A percentile compares a stretch with the other conserved stretches of the same genome.
phyloP scores from a whole-genome alignment of 2,113 vertebrate species.

The Polyodon spathula region DNA sequence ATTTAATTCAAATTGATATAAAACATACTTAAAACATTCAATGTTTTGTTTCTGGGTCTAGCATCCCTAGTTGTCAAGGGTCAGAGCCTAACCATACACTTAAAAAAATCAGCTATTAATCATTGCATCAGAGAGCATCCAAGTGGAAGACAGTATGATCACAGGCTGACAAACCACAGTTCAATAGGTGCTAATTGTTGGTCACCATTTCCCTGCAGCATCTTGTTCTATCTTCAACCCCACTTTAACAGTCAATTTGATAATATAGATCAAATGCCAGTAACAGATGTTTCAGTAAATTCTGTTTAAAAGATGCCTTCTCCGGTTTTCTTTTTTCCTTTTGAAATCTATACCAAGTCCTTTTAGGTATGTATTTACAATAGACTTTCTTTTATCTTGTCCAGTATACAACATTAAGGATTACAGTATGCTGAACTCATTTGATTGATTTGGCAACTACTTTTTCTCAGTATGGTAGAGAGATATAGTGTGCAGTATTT shows the following conservation, averaged over 20 bases:
- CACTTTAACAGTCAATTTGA: conserved; percentile 56
- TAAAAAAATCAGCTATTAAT: conserved; percentile 44
- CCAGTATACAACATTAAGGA: too few species aligned
- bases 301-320: conserved; percentile 25
- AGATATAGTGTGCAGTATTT: too few species aligned
- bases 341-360: background rate
- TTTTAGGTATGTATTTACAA: too few species aligned
- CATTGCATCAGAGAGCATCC: conserved; percentile 34
- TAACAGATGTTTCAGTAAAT: conserved; percentile 29
- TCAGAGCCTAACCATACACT: conserved; percentile 48
- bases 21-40: too few species aligned
- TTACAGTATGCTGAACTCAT: too few species aligned
- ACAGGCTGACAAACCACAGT: conserved; percentile 37
- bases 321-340: background rate
- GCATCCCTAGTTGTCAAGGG: conserved; percentile 23
- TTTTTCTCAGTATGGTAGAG: too few species aligned
- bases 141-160: conserved; percentile 39
- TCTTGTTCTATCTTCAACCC: conserved; percentile 30
- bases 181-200: conserved; percentile 62
- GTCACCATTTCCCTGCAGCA: conserved; percentile 34
- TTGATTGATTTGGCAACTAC: too few species aligned
- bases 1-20: too few species aligned
- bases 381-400: too few species aligned
- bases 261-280: conserved; percentile 40
- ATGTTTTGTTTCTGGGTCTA: conserved; percentile 10